Conservation (phyloP, 2,797 vertebrate species). For the Sandelia bainsii region DNA sequence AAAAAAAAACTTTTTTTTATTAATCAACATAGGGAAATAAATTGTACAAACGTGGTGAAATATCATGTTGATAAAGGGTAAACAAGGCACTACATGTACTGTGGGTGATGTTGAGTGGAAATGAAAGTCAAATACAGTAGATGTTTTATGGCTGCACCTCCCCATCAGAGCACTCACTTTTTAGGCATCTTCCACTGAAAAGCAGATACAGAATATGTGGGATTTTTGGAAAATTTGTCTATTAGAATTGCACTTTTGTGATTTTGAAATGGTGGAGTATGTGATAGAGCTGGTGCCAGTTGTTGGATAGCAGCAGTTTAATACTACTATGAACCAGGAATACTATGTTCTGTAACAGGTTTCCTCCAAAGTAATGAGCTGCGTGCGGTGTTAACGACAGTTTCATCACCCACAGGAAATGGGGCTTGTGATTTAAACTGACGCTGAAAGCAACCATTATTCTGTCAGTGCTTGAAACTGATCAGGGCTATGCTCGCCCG, state of each 20-base stretch:
- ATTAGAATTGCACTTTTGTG: not conserved
- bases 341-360: conserved; percentile 13
- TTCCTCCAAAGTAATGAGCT: not conserved
- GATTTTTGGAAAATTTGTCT: not conserved
- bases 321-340: not conserved
- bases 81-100: too few species aligned
- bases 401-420: conserved; percentile 50
- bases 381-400: conserved; percentile 23
- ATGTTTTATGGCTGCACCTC: too few species aligned
- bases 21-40: too few species aligned
- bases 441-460: conserved; percentile 49
- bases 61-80: too few species aligned
- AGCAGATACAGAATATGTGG: too few species aligned
- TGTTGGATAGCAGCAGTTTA: not conserved
- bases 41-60: too few species aligned
- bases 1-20: too few species aligned
- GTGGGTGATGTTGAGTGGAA: too few species aligned
- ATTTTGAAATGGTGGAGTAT: not conserved
- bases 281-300: not conserved
- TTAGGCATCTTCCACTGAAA: too few species aligned
- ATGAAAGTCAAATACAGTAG: too few species aligned
- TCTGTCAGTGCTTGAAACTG: conserved; percentile 33
- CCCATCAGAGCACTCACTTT: too few species aligned
- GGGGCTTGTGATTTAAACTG: conserved; percentile 53
- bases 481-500: conserved; percentile 42